Evolutionary conservation across 2,888 invertebrate species (phyloP).

Genomic region (Urechis unicinctus): DNA sequence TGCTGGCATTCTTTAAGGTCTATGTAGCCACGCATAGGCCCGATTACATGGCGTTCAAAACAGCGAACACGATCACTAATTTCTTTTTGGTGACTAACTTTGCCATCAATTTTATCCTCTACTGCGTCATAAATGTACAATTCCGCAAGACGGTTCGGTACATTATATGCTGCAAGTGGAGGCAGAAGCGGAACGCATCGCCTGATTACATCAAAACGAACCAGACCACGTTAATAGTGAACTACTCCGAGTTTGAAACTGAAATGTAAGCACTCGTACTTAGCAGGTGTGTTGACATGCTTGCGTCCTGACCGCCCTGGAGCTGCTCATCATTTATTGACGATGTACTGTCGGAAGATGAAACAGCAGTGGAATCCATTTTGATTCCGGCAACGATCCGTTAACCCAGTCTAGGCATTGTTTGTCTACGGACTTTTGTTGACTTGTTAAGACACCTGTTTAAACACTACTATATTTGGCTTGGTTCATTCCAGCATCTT

Average conservation of each 20-base stretch:
- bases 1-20: slow-evolving; percentile 22
- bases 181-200: neutral
- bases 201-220: neutral
- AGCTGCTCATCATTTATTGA: too few relatives aligned
- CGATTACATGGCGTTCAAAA: neutral
- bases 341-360: too few relatives aligned
- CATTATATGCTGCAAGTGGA: neutral
- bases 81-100: neutral
- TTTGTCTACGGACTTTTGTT: too few relatives aligned
- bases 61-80: neutral
- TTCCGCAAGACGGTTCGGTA: neutral
- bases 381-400: too few relatives aligned
- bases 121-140: neutral
- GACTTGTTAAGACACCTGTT: too few relatives aligned
- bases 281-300: too few relatives aligned
- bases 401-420: too few relatives aligned
- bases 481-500: too few relatives aligned
- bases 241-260: neutral
- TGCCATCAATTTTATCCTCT: neutral
- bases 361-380: too few relatives aligned
- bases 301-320: too few relatives aligned
- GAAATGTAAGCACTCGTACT: too few relatives aligned
- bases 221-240: neutral
- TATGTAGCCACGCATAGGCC: neutral
- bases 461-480: too few relatives aligned